phyloP scores from a whole-genome alignment of 2,888 invertebrate genomes.

The Sycophila texana region DNA sequence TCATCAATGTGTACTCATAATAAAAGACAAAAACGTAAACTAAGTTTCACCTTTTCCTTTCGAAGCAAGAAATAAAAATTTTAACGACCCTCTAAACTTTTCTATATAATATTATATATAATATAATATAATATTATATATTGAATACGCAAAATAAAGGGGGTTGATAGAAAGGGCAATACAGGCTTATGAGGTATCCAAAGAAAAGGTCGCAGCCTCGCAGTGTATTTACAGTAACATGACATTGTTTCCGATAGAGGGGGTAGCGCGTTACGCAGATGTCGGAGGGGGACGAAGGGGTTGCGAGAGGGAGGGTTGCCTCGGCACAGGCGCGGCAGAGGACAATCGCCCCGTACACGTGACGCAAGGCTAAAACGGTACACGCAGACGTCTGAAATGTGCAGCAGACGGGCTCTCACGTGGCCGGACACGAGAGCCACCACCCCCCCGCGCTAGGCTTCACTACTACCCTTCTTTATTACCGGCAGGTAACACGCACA shows the following conservation, averaged over 20 bases:
- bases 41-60: too few relatives aligned
- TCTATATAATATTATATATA: too few relatives aligned
- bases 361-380: conserved; percentile 35
- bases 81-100: too few relatives aligned
- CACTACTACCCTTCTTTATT: too few relatives aligned
- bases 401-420: conserved; percentile 59
- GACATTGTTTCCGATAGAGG: conserved; percentile 8
- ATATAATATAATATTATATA: too few relatives aligned
- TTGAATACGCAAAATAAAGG: too few relatives aligned
- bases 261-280: conserved; percentile 22
- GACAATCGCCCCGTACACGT: conserved; percentile 50
- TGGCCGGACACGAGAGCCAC: conserved; percentile 62
- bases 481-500: too few relatives aligned
- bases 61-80: too few relatives aligned
- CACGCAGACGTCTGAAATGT: conserved; percentile 38
- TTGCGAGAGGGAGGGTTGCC: background rate
- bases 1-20: too few relatives aligned
- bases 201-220: background rate
- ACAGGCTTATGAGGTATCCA: background rate
- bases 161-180: too few relatives aligned
- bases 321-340: conserved; percentile 5
- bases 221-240: conserved; percentile 5
- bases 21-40: too few relatives aligned
- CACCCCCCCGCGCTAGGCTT: background rate
- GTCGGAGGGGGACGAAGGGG: background rate